These are phyloP conservation scores for Cheilosia scutellata DNA, from an alignment of 2,888 invertebrate genomes.

Conservation along the genomic window DNA sequence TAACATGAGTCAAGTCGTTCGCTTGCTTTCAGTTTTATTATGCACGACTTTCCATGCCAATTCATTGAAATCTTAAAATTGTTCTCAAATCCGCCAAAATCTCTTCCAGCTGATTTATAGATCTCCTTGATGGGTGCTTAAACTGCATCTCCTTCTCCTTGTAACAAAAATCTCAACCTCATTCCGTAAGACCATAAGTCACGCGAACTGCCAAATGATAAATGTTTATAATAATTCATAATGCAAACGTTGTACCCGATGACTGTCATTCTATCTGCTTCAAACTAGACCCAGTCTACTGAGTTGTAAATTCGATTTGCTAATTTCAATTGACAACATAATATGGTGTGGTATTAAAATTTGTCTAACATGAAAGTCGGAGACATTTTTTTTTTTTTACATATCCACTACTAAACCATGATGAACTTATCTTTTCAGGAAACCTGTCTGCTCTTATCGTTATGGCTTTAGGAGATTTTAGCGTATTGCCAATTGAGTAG, in stretches of 20 bases:
- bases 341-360: neutral
- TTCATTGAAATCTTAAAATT: no score
- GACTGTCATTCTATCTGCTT: constrained; percentile 24
- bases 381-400: neutral
- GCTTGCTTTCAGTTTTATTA: no score
- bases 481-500: constrained; percentile 15
- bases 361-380: constrained; percentile 7
- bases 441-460: constrained; percentile 3
- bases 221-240: neutral
- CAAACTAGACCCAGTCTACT: constrained; percentile 22
- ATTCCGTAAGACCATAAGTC: neutral
- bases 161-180: neutral
- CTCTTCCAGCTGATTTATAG: no score
- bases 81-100: no score
- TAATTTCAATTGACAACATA: constrained; percentile 21
- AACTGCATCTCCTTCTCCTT: no score
- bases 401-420: no score
- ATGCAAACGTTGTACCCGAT: constrained; percentile 20
- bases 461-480: neutral
- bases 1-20: no score
- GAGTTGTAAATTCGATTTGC: constrained; percentile 15
- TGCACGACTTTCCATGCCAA: no score
- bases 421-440: neutral
- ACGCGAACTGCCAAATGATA: neutral
- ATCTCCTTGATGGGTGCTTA: no score